Conservation (phyloP, 2,797 vertebrate species). For the Silurus lanzhouensis region DNA sequence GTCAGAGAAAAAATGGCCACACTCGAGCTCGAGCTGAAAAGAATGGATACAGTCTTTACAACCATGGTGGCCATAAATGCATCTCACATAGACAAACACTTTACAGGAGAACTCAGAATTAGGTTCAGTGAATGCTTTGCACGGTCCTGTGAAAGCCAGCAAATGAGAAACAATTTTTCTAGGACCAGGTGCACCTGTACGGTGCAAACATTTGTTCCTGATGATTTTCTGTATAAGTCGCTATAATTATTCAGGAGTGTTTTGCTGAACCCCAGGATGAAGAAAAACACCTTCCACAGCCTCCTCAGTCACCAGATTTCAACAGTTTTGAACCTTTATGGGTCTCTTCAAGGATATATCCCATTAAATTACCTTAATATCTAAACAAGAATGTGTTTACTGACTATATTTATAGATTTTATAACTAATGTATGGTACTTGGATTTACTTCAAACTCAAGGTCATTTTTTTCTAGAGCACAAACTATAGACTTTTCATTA, state of each 20-base stretch:
- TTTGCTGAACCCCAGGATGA: neutral
- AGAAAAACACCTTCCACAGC: neutral
- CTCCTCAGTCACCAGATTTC: neutral
- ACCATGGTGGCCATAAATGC: neutral
- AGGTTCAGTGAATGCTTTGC: slow-evolving; percentile 7
- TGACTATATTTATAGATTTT: neutral
- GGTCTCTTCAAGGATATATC: too few relatives aligned
- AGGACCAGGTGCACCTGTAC: slow-evolving; percentile 1
- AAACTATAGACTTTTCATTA: neutral
- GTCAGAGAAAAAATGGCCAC: neutral
- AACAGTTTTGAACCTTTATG: neutral
- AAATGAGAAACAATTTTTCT: slow-evolving; percentile 1
- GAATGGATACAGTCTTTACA: neutral
- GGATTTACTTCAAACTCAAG: neutral
- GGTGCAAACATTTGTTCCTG: slow-evolving; percentile 7
- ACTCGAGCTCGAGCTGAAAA: neutral
- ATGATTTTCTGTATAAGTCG: neutral
- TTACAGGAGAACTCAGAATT: neutral
- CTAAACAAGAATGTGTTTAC: neutral
- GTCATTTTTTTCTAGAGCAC: neutral
- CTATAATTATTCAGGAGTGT: slow-evolving; percentile 11
- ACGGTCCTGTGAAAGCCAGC: neutral
- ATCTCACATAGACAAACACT: neutral
- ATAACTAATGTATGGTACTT: neutral
- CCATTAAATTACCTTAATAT: neutral